Conservation (phyloP, 1,140 invertebrate species). For the Ganaspis sp. region DNA sequence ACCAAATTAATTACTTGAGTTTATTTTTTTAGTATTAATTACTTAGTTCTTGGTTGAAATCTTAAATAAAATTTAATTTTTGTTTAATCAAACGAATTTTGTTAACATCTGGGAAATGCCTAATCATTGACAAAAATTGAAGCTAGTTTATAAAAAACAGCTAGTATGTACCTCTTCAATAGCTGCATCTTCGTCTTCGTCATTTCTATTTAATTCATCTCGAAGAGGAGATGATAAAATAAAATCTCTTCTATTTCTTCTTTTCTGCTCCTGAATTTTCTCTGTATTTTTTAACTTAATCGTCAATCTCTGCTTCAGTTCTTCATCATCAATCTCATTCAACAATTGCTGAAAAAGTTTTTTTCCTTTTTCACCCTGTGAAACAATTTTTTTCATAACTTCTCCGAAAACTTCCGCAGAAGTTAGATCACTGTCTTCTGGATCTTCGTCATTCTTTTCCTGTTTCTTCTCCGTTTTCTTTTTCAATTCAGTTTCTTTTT, state of each 20-base stretch:
- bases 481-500: not conserved
- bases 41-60: no score
- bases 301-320: constrained; percentile 42
- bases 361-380: constrained; percentile 77
- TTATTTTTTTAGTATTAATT: no score
- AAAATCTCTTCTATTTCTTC: constrained; percentile 62
- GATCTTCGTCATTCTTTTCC: constrained; percentile 41
- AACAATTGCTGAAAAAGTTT: constrained; percentile 76
- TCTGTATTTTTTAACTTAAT: constrained; percentile 53
- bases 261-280: constrained; percentile 45
- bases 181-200: constrained; percentile 79
- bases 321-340: constrained; percentile 62
- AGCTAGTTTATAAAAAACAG: no score
- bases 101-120: no score
- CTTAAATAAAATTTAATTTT: no score
- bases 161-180: constrained; percentile 79
- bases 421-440: constrained; percentile 50
- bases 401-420: constrained; percentile 80
- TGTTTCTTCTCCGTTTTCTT: not conserved
- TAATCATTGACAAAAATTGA: no score
- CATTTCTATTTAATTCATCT: constrained; percentile 76
- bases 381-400: constrained; percentile 77
- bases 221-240: constrained; percentile 69
- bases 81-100: no score
- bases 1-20: no score